A percentile compares a stretch with the other conserved stretches of the same genome.
Conservation (phyloP, 2,888 invertebrate species). For the Amblyjoppa proteus region DNA sequence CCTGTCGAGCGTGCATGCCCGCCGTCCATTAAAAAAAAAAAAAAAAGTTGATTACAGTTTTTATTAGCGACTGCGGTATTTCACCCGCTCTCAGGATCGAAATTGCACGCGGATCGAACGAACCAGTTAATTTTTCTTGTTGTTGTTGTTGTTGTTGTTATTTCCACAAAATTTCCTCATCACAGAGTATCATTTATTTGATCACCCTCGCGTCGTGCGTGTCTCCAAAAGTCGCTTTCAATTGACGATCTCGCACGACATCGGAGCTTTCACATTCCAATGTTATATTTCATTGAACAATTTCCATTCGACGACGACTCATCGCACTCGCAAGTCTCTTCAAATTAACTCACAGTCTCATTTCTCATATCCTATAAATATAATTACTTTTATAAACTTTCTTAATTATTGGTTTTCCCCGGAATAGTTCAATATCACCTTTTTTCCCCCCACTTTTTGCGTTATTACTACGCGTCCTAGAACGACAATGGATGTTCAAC, state of each 20-base stretch:
- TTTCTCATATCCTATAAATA: background rate
- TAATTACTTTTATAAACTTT: background rate
- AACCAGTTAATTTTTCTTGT: background rate
- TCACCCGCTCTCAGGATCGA: background rate
- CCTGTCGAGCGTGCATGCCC: too few relatives aligned
- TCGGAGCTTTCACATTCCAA: too few relatives aligned
- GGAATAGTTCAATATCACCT: background rate
- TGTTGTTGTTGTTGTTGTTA: too few relatives aligned
- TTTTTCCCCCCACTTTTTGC: background rate
- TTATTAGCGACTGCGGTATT: too few relatives aligned
- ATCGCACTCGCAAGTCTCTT: background rate
- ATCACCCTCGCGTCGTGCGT: too few relatives aligned
- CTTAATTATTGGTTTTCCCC: background rate
- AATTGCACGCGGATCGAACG: background rate
- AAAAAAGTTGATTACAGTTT: too few relatives aligned
- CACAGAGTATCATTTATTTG: too few relatives aligned
- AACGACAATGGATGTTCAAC: constrained; percentile 43
- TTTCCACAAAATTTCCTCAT: background rate
- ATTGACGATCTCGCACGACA: too few relatives aligned
- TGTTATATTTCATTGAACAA: background rate
- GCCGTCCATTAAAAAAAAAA: too few relatives aligned
- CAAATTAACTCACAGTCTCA: background rate
- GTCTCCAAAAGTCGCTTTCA: too few relatives aligned
- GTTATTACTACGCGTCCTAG: constrained; percentile 34
- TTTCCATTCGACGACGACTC: background rate